Conservation (phyloP, 2,888 invertebrate genomes). For the Anthophora plumipes region DNA sequence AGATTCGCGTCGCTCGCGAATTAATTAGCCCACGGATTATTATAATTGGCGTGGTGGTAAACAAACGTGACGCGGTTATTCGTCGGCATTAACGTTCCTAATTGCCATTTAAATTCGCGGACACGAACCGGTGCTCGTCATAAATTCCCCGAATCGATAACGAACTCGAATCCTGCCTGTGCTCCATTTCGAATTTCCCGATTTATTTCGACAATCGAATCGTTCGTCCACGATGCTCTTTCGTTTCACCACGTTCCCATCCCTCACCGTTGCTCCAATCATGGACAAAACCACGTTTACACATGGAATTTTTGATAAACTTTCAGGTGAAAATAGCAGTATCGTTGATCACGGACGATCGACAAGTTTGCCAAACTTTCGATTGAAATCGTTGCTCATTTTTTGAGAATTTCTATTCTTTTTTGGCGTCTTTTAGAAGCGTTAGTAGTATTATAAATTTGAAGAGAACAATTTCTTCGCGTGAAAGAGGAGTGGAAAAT, state of each 20-base stretch:
- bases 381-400: constrained; percentile 39
- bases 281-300: too few relatives aligned
- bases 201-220: constrained; percentile 12
- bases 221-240: not conserved
- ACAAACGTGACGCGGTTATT: constrained; percentile 11
- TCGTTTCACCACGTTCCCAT: not conserved
- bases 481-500: too few relatives aligned
- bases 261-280: not conserved
- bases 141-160: constrained; percentile 36
- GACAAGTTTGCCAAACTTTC: constrained; percentile 11
- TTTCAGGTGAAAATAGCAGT: constrained; percentile 29
- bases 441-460: too few relatives aligned
- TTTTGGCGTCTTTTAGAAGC: too few relatives aligned
- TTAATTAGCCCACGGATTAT: constrained; percentile 26
- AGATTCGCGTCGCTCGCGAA: not conserved
- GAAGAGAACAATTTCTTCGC: too few relatives aligned
- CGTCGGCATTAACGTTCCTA: not conserved
- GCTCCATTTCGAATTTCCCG: not conserved
- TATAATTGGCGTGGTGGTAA: constrained; percentile 5
- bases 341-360: constrained; percentile 34
- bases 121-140: not conserved
- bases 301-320: constrained; percentile 24
- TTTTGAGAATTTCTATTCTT: too few relatives aligned
- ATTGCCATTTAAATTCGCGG: constrained; percentile 19
- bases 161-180: not conserved